Conservation (phyloP, 1,140 invertebrate genomes). For the Lucilia cuprina region DNA sequence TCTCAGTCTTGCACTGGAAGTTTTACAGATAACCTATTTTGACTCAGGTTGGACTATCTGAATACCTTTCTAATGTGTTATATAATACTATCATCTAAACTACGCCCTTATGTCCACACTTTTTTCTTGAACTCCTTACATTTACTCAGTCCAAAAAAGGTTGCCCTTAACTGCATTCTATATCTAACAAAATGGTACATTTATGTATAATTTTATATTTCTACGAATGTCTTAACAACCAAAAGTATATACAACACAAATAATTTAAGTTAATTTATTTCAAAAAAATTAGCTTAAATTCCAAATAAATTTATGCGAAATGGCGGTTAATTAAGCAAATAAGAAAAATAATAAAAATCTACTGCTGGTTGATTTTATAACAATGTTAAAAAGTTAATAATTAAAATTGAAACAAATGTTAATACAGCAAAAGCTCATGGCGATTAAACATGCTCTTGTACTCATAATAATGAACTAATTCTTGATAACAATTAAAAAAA, state of each 20-base stretch:
- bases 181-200: background rate
- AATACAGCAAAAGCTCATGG: background rate
- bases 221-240: background rate
- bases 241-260: background rate
- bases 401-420: background rate
- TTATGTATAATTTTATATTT: background rate
- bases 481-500: background rate
- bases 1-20: no score
- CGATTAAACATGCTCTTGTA: background rate
- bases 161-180: background rate
- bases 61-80: no score
- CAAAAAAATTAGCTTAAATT: background rate
- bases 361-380: background rate
- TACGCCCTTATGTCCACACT: no score
- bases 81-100: no score
- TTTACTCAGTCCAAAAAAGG: no score
- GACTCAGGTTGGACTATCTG: no score
- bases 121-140: no score
- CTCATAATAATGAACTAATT: background rate
- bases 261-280: background rate
- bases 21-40: no score
- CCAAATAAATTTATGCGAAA: background rate
- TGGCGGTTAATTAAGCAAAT: background rate
- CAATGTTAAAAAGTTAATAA: background rate
- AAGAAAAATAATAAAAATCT: background rate